A percentile compares a stretch with the other conserved stretches of the same genome.
Conservation (phyloP, 2,797 vertebrate species). For the Numenius phaeopus region DNA sequence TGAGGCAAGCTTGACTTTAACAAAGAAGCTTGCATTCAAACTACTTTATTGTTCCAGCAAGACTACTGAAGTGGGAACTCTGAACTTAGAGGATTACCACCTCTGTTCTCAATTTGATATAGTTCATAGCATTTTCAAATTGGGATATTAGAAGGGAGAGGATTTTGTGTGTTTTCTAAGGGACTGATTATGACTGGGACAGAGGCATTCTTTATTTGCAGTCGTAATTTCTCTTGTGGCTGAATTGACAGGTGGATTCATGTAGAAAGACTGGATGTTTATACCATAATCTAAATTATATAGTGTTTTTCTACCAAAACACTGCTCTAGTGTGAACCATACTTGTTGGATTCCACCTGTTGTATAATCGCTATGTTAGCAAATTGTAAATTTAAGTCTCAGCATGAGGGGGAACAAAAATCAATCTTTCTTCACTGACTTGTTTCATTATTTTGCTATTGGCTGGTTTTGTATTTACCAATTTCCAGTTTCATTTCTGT, state of each 20-base stretch:
- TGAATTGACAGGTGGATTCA: not conserved
- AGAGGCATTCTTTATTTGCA: not conserved
- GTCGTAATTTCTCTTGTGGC: not conserved
- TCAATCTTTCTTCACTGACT: not conserved
- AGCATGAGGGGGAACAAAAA: not conserved
- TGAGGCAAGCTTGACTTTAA: not conserved
- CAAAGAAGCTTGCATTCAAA: not conserved
- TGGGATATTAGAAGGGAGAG: not conserved
- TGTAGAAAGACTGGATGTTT: not conserved
- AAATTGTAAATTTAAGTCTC: conserved; percentile 38
- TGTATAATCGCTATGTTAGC: not conserved
- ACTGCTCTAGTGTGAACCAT: not conserved
- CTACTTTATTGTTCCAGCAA: conserved; percentile 20
- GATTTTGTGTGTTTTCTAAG: not conserved
- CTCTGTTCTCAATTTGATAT: conserved; percentile 6
- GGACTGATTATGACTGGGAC: not conserved
- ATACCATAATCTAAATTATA: not conserved
- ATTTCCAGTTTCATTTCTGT: not conserved
- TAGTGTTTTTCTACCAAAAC: not conserved
- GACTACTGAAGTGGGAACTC: not conserved
- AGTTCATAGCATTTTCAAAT: conserved; percentile 18
- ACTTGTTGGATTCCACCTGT: conserved; percentile 12
- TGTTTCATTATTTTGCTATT: conserved; percentile 9
- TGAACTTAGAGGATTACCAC: not conserved
- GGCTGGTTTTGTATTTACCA: not conserved